Evolutionary conservation across 2,797 vertebrate species (phyloP), one percentile per base, ranked within the genome.

Genomic region (Ctenopoma multispine): DNA sequence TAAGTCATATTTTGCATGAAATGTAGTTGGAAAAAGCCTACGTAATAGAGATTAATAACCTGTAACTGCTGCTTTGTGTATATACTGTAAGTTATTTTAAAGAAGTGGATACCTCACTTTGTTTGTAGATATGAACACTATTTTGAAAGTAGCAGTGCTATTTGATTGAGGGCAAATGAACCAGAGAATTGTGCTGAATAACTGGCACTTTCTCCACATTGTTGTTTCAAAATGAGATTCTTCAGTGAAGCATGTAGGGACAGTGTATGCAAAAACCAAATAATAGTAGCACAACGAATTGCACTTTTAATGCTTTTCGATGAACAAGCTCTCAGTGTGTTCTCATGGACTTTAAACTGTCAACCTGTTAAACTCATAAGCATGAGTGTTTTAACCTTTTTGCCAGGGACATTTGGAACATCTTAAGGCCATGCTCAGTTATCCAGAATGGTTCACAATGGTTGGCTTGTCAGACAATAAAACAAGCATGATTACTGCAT

Each of bases 191-290:
- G 76, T 67, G 53, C 66, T 82, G 78, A 83, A 69, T 75, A 75
- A 81, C 78, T 62, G 65, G 21, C 34, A 14, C 55, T 75, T 77
- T 78, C 63, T 48, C 48, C 72, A 50, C 63, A 83, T 73, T 81
- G 61, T 67, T 70, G 65, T 71, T 14, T n/a, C 47, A 75, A 83
- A 87, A 91, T 87, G 70, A 82, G 83, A 77, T 88, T 86, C 36
- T 85, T 55, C 75, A 86, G 79, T 74, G 67, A 69, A 87, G 77
- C 85, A 67, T 77, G 72, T 57, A 64, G 20, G 69, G 49, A 38
- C 50, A 56, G 18, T 29, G 11, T 55, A 48, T 6, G 69, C 38
- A 64, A 36, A 65, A 66, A 20, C 59, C 59, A 56, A 1, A 74
- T 46, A 34, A 34, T 34, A 34, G 38, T 12, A 67, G 61, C 34